These are phyloP conservation scores for Apogon talboti DNA, from an alignment of 2,797 vertebrate genomes.

Conservation along the genomic window DNA sequence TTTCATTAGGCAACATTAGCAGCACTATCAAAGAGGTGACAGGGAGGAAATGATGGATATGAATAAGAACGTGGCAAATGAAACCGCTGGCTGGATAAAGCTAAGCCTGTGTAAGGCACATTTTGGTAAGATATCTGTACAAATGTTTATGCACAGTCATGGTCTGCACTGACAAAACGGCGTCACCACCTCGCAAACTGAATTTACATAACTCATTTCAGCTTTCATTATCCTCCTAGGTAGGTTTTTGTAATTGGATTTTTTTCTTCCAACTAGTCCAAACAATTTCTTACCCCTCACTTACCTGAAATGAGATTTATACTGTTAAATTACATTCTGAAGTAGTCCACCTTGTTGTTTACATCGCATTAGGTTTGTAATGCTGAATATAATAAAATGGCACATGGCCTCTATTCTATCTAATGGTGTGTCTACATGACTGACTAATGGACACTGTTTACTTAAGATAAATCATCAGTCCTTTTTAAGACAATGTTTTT, in stretches of 20 bases:
- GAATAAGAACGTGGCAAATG: conserved; percentile 51
- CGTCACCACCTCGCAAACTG: conserved; percentile 58
- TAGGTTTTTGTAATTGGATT: conserved; percentile 72
- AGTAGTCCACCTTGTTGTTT: conserved; percentile 53
- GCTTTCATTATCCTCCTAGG: conserved; percentile 71
- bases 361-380: conserved; percentile 48
- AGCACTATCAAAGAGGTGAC: conserved; percentile 53
- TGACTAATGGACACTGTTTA: conserved; percentile 58
- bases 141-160: conserved; percentile 62
- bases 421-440: conserved; percentile 53
- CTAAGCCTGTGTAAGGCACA: conserved; percentile 25
- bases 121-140: conserved; percentile 13
- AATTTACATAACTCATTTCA: conserved; percentile 77
- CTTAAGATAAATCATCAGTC: conserved; percentile 50
- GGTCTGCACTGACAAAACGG: conserved; percentile 51
- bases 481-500: conserved; percentile 45
- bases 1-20: conserved; percentile 75
- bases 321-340: conserved; percentile 70
- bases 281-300: conserved; percentile 61
- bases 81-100: conserved; percentile 40
- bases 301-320: conserved; percentile 71
- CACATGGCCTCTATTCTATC: conserved; percentile 37
- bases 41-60: conserved; percentile 63
- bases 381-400: conserved; percentile 52
- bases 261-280: conserved; percentile 51